Evolutionary conservation across 2,888 invertebrate genomes (phyloP).

Genomic region (Crepidodera aurea): DNA sequence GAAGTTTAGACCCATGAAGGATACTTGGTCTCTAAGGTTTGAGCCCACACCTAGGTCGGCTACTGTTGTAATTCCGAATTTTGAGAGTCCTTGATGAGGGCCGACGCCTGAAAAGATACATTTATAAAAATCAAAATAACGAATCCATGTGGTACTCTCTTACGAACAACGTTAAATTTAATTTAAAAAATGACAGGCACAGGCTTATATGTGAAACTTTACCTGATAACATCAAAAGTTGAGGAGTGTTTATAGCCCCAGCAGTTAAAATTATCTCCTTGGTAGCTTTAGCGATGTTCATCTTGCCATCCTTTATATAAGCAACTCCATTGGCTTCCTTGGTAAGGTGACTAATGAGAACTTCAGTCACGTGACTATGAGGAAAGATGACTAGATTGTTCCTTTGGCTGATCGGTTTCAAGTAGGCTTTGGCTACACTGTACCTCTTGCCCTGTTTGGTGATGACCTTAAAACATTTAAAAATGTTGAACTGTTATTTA

Average conservation of each 20-base stretch:
- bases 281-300: constrained; percentile 67
- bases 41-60: constrained; percentile 72
- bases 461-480: no score
- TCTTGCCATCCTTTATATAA: constrained; percentile 64
- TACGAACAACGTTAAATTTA: no score
- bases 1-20: constrained; percentile 72
- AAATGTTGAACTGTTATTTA: no score
- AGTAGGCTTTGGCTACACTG: constrained; percentile 73
- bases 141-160: no score
- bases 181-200: no score
- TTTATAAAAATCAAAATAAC: no score
- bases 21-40: constrained; percentile 74
- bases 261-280: constrained; percentile 80
- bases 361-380: constrained; percentile 67
- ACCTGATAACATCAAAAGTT: constrained; percentile 79
- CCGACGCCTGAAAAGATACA: constrained; percentile 67
- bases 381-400: constrained; percentile 71
- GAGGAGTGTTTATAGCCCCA: constrained; percentile 80
- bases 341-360: constrained; percentile 66
- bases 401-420: constrained; percentile 66
- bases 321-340: constrained; percentile 72
- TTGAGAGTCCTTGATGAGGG: constrained; percentile 67
- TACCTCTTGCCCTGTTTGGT: constrained; percentile 73
- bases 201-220: constrained; percentile 4
- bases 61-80: constrained; percentile 65